phyloP scores from a whole-genome alignment of 2,888 invertebrate genomes.

The Balanococcus diminutus region DNA sequence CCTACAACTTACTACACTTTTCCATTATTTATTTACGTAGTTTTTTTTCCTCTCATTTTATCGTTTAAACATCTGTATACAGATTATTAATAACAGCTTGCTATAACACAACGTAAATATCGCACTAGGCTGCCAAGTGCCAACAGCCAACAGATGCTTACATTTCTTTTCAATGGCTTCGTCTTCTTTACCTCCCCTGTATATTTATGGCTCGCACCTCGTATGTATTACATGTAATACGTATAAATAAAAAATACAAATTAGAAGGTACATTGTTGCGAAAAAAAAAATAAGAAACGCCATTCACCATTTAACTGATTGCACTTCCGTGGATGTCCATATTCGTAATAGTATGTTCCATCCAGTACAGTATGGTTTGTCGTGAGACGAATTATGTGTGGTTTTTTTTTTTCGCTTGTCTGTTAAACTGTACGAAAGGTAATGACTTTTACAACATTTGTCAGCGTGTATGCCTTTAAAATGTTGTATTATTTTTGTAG shows the following conservation, averaged over 20 bases:
- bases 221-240: neutral
- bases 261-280: slow-evolving; percentile 38
- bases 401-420: neutral
- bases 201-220: neutral
- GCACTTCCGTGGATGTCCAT: slow-evolving; percentile 24
- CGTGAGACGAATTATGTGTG: neutral
- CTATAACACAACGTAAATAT: slow-evolving; percentile 23
- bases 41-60: slow-evolving; percentile 1
- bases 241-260: slow-evolving; percentile 24
- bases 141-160: slow-evolving; percentile 12
- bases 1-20: neutral
- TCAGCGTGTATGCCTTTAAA: neutral
- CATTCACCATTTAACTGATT: slow-evolving; percentile 36
- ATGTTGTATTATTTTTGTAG: neutral
- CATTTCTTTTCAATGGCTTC: neutral
- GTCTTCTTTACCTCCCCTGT: slow-evolving; percentile 10
- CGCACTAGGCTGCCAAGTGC: neutral
- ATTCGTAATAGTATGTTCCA: neutral
- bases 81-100: slow-evolving; percentile 34
- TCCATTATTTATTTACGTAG: slow-evolving; percentile 7
- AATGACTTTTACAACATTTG: slow-evolving; percentile 24
- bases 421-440: neutral
- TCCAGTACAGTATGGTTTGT: neutral
- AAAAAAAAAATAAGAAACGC: slow-evolving; percentile 10
- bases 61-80: slow-evolving; percentile 22